phyloP scores from a whole-genome alignment of 2,113 vertebrate species.

The Hemibates koningsi region DNA sequence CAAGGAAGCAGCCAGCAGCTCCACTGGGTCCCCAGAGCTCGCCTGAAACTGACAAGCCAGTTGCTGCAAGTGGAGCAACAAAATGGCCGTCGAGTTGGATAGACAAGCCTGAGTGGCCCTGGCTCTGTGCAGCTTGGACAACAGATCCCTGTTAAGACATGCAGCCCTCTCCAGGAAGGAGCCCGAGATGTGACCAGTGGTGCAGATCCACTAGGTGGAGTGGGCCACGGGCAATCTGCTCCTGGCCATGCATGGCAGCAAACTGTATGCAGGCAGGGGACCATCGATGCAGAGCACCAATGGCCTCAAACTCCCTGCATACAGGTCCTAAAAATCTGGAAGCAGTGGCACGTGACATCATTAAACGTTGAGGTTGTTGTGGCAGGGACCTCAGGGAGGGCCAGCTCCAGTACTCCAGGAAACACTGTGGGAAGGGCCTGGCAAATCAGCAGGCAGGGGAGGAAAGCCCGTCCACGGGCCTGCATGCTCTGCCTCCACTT shows the following conservation, averaged over 20 bases:
- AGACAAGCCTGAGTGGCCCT: not conserved
- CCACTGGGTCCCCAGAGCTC: not conserved
- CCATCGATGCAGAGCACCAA: not conserved
- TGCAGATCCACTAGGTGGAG: not conserved
- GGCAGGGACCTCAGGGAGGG: not conserved
- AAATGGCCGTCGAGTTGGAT: not conserved
- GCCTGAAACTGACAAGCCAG: not conserved
- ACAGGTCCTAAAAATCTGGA: not conserved
- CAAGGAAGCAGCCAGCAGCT: not conserved
- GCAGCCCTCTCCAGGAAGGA: not conserved
- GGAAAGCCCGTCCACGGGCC: not conserved
- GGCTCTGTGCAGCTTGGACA: not conserved
- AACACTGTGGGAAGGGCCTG: not conserved
- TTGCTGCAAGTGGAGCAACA: not conserved
- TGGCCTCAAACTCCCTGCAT: not conserved
- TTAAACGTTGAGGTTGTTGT: not conserved
- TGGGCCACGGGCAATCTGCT: not conserved
- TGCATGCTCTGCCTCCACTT: not conserved
- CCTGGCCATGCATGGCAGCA: not conserved
- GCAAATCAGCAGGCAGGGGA: not conserved
- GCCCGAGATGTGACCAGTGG: rapidly evolving
- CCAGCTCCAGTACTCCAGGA: not conserved
- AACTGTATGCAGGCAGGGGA: not conserved
- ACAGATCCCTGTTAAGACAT: not conserved
- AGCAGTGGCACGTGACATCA: not conserved